Evolutionary conservation across 2,113 vertebrate species (phyloP).

Genomic region (Platysternon megacephalum): DNA sequence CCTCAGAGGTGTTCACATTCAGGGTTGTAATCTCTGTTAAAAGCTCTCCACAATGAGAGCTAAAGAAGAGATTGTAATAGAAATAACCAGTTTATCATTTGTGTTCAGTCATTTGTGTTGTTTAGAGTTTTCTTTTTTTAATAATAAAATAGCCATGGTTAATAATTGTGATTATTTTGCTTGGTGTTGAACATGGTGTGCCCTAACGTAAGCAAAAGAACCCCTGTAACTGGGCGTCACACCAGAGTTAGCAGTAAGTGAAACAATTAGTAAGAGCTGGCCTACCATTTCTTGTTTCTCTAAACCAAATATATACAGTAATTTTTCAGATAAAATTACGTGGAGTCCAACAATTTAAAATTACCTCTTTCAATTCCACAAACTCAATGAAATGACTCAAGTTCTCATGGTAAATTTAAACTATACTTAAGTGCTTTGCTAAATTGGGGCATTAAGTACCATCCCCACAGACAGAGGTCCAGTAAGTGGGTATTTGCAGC

Average conservation of each 20-base stretch:
- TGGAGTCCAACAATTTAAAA: not conserved
- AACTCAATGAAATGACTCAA: not conserved
- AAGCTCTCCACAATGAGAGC: not conserved
- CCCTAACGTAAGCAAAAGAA: not conserved
- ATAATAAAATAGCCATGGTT: not conserved
- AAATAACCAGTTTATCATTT: not conserved
- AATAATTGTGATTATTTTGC: not conserved
- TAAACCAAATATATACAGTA: not conserved
- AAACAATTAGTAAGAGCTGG: not conserved
- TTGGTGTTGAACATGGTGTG: not conserved
- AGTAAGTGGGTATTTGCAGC: not conserved
- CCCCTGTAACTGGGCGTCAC: not conserved
- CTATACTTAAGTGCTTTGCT: not conserved
- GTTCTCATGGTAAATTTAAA: not conserved
- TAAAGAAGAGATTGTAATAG: not conserved
- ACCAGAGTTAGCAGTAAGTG: not conserved
- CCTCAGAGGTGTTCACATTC: not conserved
- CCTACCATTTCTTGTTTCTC: not conserved
- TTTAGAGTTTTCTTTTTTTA: not conserved
- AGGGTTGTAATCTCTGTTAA: not conserved
- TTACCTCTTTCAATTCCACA: not conserved
- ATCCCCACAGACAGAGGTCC: not conserved
- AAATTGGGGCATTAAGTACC: not conserved
- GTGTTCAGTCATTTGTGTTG: not conserved
- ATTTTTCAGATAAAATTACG: not conserved